These are phyloP conservation scores for Tortrix viridana DNA, from an alignment of 2,888 invertebrate genomes.

Conservation along the genomic window DNA sequence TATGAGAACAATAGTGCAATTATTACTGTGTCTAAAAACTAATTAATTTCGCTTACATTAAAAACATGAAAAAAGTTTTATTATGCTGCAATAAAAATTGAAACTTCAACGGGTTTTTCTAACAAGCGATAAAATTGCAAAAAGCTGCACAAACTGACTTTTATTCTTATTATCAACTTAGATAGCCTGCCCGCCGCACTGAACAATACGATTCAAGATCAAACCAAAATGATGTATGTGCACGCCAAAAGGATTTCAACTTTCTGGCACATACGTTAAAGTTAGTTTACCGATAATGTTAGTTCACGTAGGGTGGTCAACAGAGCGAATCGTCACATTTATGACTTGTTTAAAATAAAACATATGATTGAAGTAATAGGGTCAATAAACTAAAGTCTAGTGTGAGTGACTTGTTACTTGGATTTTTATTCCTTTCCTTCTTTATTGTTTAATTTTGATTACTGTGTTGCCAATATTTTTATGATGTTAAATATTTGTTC, in stretches of 20 bases:
- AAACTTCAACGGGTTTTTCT: too few relatives aligned
- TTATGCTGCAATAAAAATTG: too few relatives aligned
- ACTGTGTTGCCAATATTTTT: too few relatives aligned
- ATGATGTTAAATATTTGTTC: too few relatives aligned
- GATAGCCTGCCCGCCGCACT: neutral
- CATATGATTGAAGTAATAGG: conserved; percentile 55
- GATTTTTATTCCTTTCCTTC: too few relatives aligned
- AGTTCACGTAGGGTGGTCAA: conserved; percentile 62
- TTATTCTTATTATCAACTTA: conserved; percentile 9
- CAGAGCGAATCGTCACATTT: conserved; percentile 61
- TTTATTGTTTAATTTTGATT: too few relatives aligned
- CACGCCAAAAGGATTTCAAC: conserved; percentile 11
- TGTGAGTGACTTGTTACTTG: neutral
- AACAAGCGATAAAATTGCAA: conserved; percentile 1
- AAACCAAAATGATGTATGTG: conserved; percentile 1
- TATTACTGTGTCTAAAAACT: too few relatives aligned
- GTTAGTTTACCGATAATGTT: conserved; percentile 18
- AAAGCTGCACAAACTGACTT: conserved; percentile 8
- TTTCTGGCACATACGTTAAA: neutral
- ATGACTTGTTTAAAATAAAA: conserved; percentile 58
- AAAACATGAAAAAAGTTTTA: too few relatives aligned
- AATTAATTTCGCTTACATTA: too few relatives aligned
- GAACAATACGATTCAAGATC: conserved; percentile 9
- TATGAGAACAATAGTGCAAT: too few relatives aligned
- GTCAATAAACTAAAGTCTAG: conserved; percentile 27